These are phyloP conservation scores for Dipodomys stephensi DNA, from an alignment of 2,113 vertebrate genomes.

Conservation along the genomic window DNA sequence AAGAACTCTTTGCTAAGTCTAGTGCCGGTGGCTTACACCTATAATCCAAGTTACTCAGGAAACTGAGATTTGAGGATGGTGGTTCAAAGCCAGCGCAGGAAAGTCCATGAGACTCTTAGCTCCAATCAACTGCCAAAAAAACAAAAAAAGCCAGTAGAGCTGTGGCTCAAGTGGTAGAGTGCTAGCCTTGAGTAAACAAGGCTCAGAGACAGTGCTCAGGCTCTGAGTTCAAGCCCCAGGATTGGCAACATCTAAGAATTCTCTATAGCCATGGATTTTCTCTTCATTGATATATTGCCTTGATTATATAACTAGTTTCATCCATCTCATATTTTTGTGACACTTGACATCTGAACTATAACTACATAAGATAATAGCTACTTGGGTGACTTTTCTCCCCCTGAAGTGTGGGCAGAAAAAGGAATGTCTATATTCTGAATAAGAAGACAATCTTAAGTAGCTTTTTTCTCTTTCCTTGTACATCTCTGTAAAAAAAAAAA, in stretches of 20 bases:
- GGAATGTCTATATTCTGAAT: not conserved
- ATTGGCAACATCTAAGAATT: too few relatives aligned
- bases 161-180: too few relatives aligned
- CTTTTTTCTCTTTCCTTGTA: not conserved
- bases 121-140: too few relatives aligned
- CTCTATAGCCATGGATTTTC: not conserved
- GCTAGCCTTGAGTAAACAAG: too few relatives aligned
- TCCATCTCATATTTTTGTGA: not conserved
- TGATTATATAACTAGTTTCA: not conserved
- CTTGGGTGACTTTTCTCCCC: not conserved
- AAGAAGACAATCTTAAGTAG: not conserved
- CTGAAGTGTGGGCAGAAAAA: not conserved
- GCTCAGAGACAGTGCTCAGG: too few relatives aligned
- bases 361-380: not conserved
- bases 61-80: too few relatives aligned
- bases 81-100: too few relatives aligned
- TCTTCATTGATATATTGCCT: slow-evolving; percentile 15
- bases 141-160: too few relatives aligned
- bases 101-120: too few relatives aligned
- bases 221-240: too few relatives aligned
- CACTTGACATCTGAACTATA: not conserved
- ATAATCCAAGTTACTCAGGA: too few relatives aligned
- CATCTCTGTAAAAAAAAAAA: not conserved
- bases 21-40: too few relatives aligned
- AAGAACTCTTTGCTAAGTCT: not conserved